Evolutionary conservation across 2,797 vertebrate genomes (phyloP), one percentile per base, ranked within the genome.

Genomic region (Luscinia luscinia): DNA sequence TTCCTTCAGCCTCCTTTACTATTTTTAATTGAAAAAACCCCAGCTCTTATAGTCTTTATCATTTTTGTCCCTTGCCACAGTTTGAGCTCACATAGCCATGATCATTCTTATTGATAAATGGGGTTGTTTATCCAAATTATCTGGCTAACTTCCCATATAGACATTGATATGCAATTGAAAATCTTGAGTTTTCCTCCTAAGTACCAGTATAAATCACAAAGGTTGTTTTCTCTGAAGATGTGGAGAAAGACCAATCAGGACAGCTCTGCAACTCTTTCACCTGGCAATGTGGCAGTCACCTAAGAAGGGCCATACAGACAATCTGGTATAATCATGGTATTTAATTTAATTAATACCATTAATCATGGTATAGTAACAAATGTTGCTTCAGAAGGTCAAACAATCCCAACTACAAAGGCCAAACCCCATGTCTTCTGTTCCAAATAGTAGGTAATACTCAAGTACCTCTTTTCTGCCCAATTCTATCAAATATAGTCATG

Each of bases 251-350:
- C 46, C 58, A 34, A 58, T 48, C 43, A 55, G 57, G 41, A 23
- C 41, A 78, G 34, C 12, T 32, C 67, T 76, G 43, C 51, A 66
- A 41, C 21, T 66, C 61, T 55, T 66, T 58, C 52, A 51, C 8
- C 12, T 52, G 30, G 20, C 0, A 0, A 6, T 10, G 11, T 26
- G 34, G 22, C 59, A 34, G 59, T 49, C 45, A 59, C 41, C 27
- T 0, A 0, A 48, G 58, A 79, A 52, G 15, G 34, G 55, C 79
- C 26, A 4, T n/a, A 20, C 21, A 23, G 5, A 1, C 49, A 32
- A 15, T 28, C 18, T 92, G 12, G 57, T 13, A 46, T 46, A 46
- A 46, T 23, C 46, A 46, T 5, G 20, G 46, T 46, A 46, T 46
- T 46, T 23, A 46, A 46, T 46, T 23, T 46, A 46, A 46, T 46